Percentiles rank a stretch among this genome's conserved stretches.
Conservation (phyloP, 2,888 invertebrate genomes). For the Ctenicera cuprea region DNA sequence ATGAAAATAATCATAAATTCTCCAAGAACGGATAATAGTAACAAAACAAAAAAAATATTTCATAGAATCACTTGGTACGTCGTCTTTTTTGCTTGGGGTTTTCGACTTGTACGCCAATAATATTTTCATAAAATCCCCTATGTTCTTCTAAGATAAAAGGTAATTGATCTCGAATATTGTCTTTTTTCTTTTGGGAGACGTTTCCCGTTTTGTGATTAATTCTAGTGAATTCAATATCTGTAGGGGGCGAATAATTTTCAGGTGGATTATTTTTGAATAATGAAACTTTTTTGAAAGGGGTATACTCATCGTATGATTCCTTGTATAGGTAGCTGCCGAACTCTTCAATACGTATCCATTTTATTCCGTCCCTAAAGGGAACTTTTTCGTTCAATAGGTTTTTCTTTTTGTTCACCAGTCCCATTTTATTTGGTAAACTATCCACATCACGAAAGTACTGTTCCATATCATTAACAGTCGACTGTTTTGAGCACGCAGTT, state of each 20-base stretch:
- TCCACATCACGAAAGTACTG: constrained; percentile 53
- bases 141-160: constrained; percentile 38
- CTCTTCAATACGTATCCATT: constrained; percentile 60
- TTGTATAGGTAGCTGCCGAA: constrained; percentile 54
- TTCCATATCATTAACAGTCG: constrained; percentile 52
- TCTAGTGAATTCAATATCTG: constrained; percentile 25
- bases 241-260: constrained; percentile 21
- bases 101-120: constrained; percentile 14
- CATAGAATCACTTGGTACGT: constrained; percentile 22
- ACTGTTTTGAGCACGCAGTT: constrained; percentile 33
- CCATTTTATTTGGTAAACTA: constrained; percentile 43
- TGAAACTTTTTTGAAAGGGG: constrained; percentile 43
- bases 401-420: constrained; percentile 56
- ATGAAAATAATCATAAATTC: no score
- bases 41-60: no score
- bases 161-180: constrained; percentile 35
- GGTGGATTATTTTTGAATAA: constrained; percentile 35
- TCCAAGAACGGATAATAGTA: no score
- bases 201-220: constrained; percentile 38
- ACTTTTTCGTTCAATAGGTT: constrained; percentile 56
- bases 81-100: constrained; percentile 21
- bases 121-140: constrained; percentile 45
- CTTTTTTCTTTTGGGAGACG: constrained; percentile 36
- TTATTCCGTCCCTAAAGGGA: constrained; percentile 59
- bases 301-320: constrained; percentile 38